Evolutionary conservation across 2,797 vertebrate genomes (phyloP).

Genomic region (Sebastes kiyomatsui): DNA sequence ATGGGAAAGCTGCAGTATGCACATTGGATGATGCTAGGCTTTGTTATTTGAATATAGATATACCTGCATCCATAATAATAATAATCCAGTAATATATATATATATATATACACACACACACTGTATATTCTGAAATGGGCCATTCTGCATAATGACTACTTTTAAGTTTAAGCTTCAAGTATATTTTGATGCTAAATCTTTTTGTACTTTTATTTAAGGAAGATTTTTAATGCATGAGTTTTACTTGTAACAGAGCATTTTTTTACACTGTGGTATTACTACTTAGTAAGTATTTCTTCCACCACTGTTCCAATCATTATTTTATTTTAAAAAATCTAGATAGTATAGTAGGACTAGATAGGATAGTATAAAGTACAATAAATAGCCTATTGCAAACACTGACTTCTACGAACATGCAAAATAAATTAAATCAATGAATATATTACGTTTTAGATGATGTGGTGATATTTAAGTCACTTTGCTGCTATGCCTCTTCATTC

Average conservation of each 20-base stretch:
- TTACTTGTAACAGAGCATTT: no score
- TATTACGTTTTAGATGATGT: not conserved
- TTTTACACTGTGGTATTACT: no score
- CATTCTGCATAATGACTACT: no score
- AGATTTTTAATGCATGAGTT: no score
- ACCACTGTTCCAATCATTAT: not conserved
- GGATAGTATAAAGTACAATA: not conserved
- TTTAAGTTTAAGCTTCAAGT: no score
- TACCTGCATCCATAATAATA: no score
- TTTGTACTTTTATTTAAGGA: no score
- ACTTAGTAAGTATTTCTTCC: no score
- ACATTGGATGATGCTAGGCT: not conserved
- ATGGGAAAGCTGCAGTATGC: not conserved
- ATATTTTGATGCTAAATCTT: no score
- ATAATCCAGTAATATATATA: no score
- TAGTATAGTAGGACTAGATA: no score
- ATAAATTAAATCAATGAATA: not conserved
- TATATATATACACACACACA: rapidly evolving
- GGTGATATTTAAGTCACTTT: not conserved
- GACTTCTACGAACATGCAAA: not conserved
- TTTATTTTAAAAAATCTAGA: not conserved
- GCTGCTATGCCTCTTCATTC: not conserved
- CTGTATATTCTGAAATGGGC: no score
- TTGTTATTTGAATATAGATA: not conserved
- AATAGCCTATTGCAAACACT: not conserved